Conservation (phyloP, 1,140 invertebrate species). For the Drosophila nigrodunni region DNA sequence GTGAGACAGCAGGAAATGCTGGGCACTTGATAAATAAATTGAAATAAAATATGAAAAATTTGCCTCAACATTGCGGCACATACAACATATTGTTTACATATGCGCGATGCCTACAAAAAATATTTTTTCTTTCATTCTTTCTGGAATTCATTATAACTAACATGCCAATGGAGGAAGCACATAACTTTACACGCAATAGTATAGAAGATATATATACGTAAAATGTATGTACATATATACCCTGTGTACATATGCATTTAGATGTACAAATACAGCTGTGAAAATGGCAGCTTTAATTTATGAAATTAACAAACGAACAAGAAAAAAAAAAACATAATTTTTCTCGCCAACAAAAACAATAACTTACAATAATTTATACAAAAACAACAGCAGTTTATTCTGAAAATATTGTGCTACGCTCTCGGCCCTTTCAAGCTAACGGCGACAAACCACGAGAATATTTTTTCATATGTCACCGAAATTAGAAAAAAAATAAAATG, state of each 20-base stretch:
- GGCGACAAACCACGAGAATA: slow-evolving; percentile 53
- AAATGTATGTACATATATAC: slow-evolving; percentile 5
- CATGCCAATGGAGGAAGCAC: slow-evolving; percentile 10
- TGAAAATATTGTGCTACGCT: slow-evolving; percentile 25
- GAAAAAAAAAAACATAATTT: slow-evolving; percentile 36
- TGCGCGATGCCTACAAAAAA: slow-evolving; percentile 28
- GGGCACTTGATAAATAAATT: slow-evolving; percentile 69
- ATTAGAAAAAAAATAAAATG: slow-evolving; percentile 50
- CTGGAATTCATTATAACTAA: slow-evolving; percentile 21
- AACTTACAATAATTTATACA: slow-evolving; percentile 6
- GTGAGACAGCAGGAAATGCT: slow-evolving; percentile 24
- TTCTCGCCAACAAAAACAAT: slow-evolving; percentile 41
- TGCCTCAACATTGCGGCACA: slow-evolving; percentile 43
- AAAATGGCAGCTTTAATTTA: slow-evolving; percentile 65
- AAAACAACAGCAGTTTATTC: slow-evolving; percentile 24
- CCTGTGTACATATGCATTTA: neutral
- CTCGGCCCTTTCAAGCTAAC: slow-evolving; percentile 60
- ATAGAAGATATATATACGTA: neutral
- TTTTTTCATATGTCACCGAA: slow-evolving; percentile 68
- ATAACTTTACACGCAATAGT: slow-evolving; percentile 28
- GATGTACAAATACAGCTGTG: slow-evolving; percentile 26
- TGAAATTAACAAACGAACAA: slow-evolving; percentile 75
- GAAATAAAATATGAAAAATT: slow-evolving; percentile 55
- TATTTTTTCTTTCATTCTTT: slow-evolving; percentile 29
- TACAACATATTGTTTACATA: slow-evolving; percentile 56